Evolutionary conservation across 1,140 invertebrate genomes (phyloP).

Genomic region (Onthophagus taurus): DNA sequence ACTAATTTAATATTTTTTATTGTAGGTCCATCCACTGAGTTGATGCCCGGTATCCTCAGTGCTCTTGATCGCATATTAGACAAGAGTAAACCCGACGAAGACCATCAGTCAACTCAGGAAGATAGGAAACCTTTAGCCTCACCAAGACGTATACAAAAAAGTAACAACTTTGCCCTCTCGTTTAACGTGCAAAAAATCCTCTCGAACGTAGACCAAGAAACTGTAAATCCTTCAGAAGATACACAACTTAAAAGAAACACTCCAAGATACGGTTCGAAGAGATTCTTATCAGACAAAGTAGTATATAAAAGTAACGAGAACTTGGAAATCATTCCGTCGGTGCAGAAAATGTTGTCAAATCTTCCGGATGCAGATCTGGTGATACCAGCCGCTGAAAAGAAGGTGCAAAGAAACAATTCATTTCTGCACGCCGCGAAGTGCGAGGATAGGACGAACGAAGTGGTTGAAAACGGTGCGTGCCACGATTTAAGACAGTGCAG

Average conservation of each 20-base stretch:
- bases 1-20: no score
- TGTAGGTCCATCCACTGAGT: constrained; percentile 33
- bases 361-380: constrained; percentile 40
- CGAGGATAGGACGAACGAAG: not conserved
- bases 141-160: constrained; percentile 24
- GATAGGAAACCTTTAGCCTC: constrained; percentile 15
- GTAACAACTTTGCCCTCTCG: constrained; percentile 42
- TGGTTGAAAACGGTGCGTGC: constrained; percentile 4
- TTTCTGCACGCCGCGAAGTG: constrained; percentile 25
- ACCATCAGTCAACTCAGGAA: constrained; percentile 14
- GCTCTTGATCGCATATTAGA: constrained; percentile 34
- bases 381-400: constrained; percentile 14
- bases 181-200: constrained; percentile 50
- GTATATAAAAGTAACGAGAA: constrained; percentile 30
- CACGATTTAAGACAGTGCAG: not conserved
- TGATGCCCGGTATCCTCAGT: constrained; percentile 37
- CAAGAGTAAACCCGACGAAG: no score
- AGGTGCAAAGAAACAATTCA: constrained; percentile 19
- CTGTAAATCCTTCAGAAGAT: no score
- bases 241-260: constrained; percentile 5
- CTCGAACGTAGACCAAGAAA: constrained; percentile 43
- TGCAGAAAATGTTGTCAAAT: constrained; percentile 49
- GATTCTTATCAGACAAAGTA: constrained; percentile 17
- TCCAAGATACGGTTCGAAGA: constrained; percentile 31
- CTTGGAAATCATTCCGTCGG: constrained; percentile 39